Evolutionary conservation across 1,140 invertebrate species (phyloP), one percentile per base, ranked within the genome.

Genomic region (Drosophila ohnishii): DNA sequence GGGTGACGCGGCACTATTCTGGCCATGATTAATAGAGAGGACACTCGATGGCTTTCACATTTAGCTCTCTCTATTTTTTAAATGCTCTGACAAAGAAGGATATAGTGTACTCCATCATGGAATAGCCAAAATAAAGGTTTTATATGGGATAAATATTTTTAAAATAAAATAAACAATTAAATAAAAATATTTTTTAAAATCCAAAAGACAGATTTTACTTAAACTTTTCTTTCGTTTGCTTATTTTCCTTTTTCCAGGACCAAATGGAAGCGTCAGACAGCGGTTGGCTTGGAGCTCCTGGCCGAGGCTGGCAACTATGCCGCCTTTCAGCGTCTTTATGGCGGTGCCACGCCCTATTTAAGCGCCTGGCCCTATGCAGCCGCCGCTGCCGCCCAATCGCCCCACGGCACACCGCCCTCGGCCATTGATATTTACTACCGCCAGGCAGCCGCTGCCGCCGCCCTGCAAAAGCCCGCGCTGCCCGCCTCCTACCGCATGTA

Each of bases 261-360:
- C 86, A 99, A 99, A 94, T 99, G 98, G 98, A 99, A 99, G 92
- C 94, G 99, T 14, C 99, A 99, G 92, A 99, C 98, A 8, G 98
- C 98, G 0, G 98, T 99, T 0, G 98, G 98, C 0, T 92, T 99
- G 70, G 99, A 99, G 91, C 94, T 99, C 30, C 93, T 99, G 55
- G 97, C 98, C 1, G 98, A 99, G 92, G 97, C 98, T 0, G 97
- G 97, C 9, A 99, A 99, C 93, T 98, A 98, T 92, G 98, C 98
- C 1, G 98, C 98, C 2, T 97, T 99, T 70, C 98, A 99, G 92
- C 94, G 98, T 57, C 94, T 99, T 61, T 97, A 99, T 87, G 96
- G 97, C 92, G 93, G 87, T 92, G 85, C 82, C 66, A 94, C 92
- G 81, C 93, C 95, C 47, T 94, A 95, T 89, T 73, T 92, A 30